Evolutionary conservation across 2,888 invertebrate species (phyloP).

Genomic region (Drosophila nr. fundita): DNA sequence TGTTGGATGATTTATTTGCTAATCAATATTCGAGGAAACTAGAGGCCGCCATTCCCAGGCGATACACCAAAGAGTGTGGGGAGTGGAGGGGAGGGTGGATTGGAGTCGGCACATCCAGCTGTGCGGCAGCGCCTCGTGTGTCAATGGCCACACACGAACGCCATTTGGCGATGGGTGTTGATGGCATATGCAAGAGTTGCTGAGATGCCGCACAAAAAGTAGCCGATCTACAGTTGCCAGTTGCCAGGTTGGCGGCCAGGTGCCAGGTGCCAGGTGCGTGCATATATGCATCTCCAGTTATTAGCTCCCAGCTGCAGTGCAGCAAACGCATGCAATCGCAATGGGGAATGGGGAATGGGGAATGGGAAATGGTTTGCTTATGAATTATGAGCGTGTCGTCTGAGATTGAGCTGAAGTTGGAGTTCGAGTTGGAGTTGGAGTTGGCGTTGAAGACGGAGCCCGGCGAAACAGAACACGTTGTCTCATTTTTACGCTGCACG

Average conservation of each 20-base stretch:
- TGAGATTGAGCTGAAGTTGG: conserved; percentile 58
- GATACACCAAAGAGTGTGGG: background rate
- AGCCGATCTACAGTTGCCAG: conserved; percentile 16
- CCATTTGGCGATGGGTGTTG: conserved; percentile 78
- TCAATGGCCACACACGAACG: conserved; percentile 78
- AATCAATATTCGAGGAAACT: conserved; percentile 21
- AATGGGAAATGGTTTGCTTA: conserved; percentile 54
- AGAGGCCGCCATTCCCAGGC: conserved; percentile 19
- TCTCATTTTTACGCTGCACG: conserved; percentile 79
- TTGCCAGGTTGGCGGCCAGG: conserved; percentile 18
- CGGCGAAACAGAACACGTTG: conserved; percentile 67
- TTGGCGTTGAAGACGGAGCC: conserved; percentile 10
- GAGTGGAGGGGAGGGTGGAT: background rate
- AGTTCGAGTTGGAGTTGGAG: background rate
- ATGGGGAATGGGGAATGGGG: conserved; percentile 5
- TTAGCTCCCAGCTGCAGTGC: conserved; percentile 46
- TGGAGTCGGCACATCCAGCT: conserved; percentile 56
- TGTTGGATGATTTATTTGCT: background rate
- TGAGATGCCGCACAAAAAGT: conserved; percentile 4
- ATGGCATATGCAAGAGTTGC: conserved; percentile 60
- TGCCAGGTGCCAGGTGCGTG: conserved; percentile 60
- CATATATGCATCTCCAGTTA: conserved; percentile 49
- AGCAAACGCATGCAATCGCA: conserved; percentile 30
- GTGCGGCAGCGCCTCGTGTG: conserved; percentile 77
- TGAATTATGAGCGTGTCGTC: conserved; percentile 77